Percentiles rank a stretch among this genome's conserved stretches.
Evolutionary conservation across 1,140 invertebrate genomes (phyloP).

Genomic region (Meloidogyne exigua): DNA sequence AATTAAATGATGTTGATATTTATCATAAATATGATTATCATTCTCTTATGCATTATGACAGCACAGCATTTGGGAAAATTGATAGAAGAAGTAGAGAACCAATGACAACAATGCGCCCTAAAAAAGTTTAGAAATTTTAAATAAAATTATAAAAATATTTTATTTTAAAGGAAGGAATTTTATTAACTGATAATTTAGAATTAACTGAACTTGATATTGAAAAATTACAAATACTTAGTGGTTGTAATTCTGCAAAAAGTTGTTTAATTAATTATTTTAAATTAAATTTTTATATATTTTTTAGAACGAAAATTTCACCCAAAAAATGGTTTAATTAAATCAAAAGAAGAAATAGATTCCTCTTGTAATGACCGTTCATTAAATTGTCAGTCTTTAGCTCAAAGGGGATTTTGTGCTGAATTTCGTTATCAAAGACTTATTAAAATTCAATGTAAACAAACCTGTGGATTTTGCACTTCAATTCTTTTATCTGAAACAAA

Average conservation of each 20-base stretch:
- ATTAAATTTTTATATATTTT: neutral
- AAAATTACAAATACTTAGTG: slow-evolving; percentile 40
- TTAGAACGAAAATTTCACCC: slow-evolving; percentile 15
- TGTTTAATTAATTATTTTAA: neutral
- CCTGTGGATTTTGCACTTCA: slow-evolving; percentile 25
- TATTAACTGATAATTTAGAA: slow-evolving; percentile 37
- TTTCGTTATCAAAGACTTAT: slow-evolving; percentile 25
- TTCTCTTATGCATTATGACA: slow-evolving; percentile 44
- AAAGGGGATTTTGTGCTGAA: slow-evolving; percentile 27
- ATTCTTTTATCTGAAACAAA: neutral
- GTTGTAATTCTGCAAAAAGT: slow-evolving; percentile 17
- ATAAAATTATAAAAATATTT: neutral
- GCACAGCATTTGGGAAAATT: slow-evolving; percentile 36
- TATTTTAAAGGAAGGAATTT: slow-evolving; percentile 17
- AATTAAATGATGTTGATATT: slow-evolving; percentile 34
- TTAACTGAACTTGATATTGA: slow-evolving; percentile 38
- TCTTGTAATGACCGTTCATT: slow-evolving; percentile 24
- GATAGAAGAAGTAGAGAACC: slow-evolving; percentile 30
- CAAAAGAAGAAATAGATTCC: neutral
- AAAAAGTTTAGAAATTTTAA: slow-evolving; percentile 28
- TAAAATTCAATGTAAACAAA: slow-evolving; percentile 28
- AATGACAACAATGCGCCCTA: slow-evolving; percentile 38
- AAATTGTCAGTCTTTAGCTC: slow-evolving; percentile 11
- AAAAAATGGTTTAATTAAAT: slow-evolving; percentile 15
- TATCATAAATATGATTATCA: slow-evolving; percentile 41